Evolutionary conservation across 2,888 invertebrate species (phyloP).

Genomic region (Julus scanicus): DNA sequence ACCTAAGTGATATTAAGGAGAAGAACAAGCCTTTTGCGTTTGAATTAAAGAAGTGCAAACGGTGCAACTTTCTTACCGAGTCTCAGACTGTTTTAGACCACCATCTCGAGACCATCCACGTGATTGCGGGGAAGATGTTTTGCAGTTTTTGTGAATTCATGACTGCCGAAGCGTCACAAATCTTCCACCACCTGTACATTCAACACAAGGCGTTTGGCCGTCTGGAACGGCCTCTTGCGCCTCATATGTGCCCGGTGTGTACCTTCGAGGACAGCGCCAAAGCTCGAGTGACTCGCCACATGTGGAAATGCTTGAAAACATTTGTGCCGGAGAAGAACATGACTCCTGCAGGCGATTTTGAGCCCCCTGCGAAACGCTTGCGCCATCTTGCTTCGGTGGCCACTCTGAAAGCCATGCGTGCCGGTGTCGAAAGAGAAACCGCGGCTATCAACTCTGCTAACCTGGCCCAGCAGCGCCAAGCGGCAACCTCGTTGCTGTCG

Average conservation of each 20-base stretch:
- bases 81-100: conserved; percentile 84
- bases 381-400: conserved; percentile 65
- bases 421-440: conserved; percentile 64
- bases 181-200: conserved; percentile 90
- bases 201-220: conserved; percentile 86
- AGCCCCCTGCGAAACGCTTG: conserved; percentile 83
- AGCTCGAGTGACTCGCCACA: conserved; percentile 87
- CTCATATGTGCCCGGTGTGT: conserved; percentile 92
- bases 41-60: conserved; percentile 82
- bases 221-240: conserved; percentile 84
- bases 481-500: conserved; percentile 66
- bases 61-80: conserved; percentile 90
- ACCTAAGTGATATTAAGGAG: conserved; percentile 85
- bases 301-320: conserved; percentile 87
- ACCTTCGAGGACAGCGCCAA: conserved; percentile 94
- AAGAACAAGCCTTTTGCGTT: conserved; percentile 83
- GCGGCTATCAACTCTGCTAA: conserved; percentile 53
- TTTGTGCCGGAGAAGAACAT: conserved; percentile 87
- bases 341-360: conserved; percentile 84
- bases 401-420: conserved; percentile 58
- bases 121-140: conserved; percentile 79
- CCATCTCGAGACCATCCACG: conserved; percentile 90
- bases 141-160: conserved; percentile 87
- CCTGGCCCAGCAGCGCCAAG: conserved; percentile 45
- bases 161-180: conserved; percentile 82